Conservation (phyloP, 2,888 invertebrate genomes). For the Stomorhina lunata region DNA sequence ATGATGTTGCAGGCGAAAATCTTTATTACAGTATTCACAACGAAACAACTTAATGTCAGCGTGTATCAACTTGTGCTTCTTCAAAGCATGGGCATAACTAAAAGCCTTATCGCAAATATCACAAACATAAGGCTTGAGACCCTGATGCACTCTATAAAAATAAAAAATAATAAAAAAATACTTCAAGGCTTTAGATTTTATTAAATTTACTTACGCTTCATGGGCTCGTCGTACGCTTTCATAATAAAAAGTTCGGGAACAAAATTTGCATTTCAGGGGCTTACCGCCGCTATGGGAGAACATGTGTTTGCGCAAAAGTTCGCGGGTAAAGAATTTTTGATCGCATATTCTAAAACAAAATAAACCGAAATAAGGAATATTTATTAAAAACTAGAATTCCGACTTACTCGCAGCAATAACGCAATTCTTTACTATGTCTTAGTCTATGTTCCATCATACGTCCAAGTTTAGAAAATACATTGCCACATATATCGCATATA, state of each 20-base stretch:
- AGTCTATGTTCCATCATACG: constrained; percentile 77
- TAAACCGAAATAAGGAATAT: neutral
- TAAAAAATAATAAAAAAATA: too few species aligned
- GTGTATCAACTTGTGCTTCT: constrained; percentile 77
- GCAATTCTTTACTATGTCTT: constrained; percentile 73
- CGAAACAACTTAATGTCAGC: constrained; percentile 76
- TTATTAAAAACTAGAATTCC: too few species aligned
- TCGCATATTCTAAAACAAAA: constrained; percentile 71
- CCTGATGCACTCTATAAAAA: constrained; percentile 71
- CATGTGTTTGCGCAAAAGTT: constrained; percentile 76
- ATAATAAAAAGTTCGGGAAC: constrained; percentile 76
- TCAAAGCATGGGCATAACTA: constrained; percentile 75
- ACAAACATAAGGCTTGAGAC: constrained; percentile 76
- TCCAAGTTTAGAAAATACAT: constrained; percentile 76
- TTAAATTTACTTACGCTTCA: constrained; percentile 72
- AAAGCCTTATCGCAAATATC: constrained; percentile 75
- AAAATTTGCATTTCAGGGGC: constrained; percentile 75
- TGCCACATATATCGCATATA: constrained; percentile 77
- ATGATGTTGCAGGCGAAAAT: constrained; percentile 77
- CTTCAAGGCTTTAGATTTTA: neutral
- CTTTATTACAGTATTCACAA: constrained; percentile 76
- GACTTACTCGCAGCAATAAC: constrained; percentile 77
- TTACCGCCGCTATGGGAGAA: constrained; percentile 76
- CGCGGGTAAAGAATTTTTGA: constrained; percentile 74
- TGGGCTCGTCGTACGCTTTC: constrained; percentile 77